Percentiles rank a stretch among this genome's conserved stretches.
These are phyloP conservation scores for Gopherus evgoodei DNA, from an alignment of 2,113 vertebrate genomes.

Conservation along the genomic window DNA sequence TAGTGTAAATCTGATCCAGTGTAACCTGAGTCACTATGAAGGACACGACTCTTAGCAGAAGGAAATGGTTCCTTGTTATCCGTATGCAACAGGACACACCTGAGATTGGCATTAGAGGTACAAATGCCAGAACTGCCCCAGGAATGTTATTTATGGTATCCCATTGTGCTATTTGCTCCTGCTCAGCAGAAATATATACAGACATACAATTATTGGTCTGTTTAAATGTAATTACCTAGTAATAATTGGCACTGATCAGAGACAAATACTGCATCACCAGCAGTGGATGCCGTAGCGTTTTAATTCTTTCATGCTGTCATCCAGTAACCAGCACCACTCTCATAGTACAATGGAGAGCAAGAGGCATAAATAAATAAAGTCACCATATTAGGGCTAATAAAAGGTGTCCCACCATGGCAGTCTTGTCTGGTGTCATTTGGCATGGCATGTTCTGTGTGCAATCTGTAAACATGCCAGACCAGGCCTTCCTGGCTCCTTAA, in stretches of 20 bases:
- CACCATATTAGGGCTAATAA: not conserved
- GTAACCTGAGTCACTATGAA: not conserved
- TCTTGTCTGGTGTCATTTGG: not conserved
- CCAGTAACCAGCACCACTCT: not conserved
- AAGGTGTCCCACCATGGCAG: not conserved
- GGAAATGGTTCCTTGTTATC: not conserved
- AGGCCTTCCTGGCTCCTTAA: not conserved
- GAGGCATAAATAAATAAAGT: not conserved
- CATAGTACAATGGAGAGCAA: not conserved
- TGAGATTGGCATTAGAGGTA: not conserved
- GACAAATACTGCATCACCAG: not conserved
- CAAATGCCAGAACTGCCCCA: not conserved
- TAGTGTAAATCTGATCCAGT: not conserved
- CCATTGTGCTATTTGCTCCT: not conserved
- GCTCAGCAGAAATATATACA: not conserved
- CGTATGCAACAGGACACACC: not conserved
- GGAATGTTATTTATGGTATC: not conserved
- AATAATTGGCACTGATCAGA: not conserved
- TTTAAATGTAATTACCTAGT: not conserved
- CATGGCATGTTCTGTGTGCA: not conserved
- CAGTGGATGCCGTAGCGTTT: not conserved
- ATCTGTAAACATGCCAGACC: not conserved
- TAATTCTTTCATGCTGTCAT: not conserved
- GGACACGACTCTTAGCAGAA: not conserved
- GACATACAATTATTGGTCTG: not conserved